Base-by-base conservation (phyloP, 2,113 vertebrate species). In the Microcebus tavaratra region DNA sequence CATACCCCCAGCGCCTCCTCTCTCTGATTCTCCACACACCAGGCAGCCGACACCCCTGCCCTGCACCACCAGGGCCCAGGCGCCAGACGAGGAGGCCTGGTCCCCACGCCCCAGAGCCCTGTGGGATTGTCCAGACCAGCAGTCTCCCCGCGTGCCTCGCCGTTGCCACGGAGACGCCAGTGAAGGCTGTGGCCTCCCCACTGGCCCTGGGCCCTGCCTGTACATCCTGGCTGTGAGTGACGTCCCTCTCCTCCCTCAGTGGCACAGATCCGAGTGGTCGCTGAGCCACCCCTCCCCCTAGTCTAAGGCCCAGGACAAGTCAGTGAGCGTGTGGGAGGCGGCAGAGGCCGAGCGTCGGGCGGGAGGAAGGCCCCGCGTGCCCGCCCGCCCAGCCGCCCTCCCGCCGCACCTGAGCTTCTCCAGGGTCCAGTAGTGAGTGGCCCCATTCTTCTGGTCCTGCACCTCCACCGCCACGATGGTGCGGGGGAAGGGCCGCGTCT, bases 381-480 rank as follows among this genome's bases (percentile, higher is more conserved):
- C 39, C 7, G 2, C 0, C 29, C 59, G 4, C 1, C 57, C 76
- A 3, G 11, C 48, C 0, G 3, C 39, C 91, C 23, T 3, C 4
- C 63, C 21, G 5, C 1, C 91, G 8, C 75, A 99, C 99, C 99
- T 99, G 97, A 99, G 99, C 97, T 99, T 99, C 95, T 99, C 99
- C 96, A 99, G 98, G 0, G 99, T 99, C 99, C 99, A 99, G 96
- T 99, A 99, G 97, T 99, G 99, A 0, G 99, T 99, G 48, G 99
- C 99, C 93, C 99, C 99, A 0, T 99, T 99, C 97, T 99, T 99
- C 98, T 99, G 99, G 98, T 99, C 99, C 98, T 99, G 99, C 57
- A 99, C 99, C 97, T 99, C 99, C 59, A 99, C 99, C 0, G 99
- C 99, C 98, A 99, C 99, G 0, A 99, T 99, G 97, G 99, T 99